Evolutionary conservation across 2,888 invertebrate species (phyloP), one percentile per base, ranked within the genome.

Genomic region (Drosophila barbarae): DNA sequence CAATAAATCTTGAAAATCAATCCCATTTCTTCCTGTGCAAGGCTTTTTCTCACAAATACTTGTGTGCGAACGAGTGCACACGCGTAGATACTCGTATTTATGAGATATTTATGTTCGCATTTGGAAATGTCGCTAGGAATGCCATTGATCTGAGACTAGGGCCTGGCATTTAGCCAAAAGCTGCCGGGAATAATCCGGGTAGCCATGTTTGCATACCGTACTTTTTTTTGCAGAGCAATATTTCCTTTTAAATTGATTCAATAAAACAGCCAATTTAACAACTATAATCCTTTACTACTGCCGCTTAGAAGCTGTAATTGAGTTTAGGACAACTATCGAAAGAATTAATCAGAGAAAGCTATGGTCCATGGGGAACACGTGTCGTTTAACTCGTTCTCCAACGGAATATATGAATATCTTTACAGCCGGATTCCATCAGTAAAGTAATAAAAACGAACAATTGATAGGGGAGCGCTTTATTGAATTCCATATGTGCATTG

Each of bases 31-130:
- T 5, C 1, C 13, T 9, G 32, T 47, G 32, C 21, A 18, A 30
- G 21, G 9, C 61, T 53, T 63, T 36, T 39, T 36, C 18, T 12
- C 44, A 21, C 30, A 47, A 47, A 21, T 18, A 46, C 46, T 46
- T 30, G 18, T 30, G 21, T 32, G 49, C 57, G 36, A 59, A 53
- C 30, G 61, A 54, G 38, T 47, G 57, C 65, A 64, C 52, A 59
- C 54, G 49, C 39, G 51, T 61, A 58, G 60, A 47, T 36, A 55
- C 65, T 44, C 49, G 32, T 46, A 81, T 71, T 71, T 67, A 74
- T 71, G 69, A 74, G 66, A 59, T 69, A 68, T 59, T 76, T 66
- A 67, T 65, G 56, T 50, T 54, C 47, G 32, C 61, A 64, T 60
- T 35, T 50, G 26, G 39, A 32, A 28, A 42, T 50, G 54, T 13